phyloP scores from a whole-genome alignment of 2,888 invertebrate species.

The Diogma glabrata region DNA sequence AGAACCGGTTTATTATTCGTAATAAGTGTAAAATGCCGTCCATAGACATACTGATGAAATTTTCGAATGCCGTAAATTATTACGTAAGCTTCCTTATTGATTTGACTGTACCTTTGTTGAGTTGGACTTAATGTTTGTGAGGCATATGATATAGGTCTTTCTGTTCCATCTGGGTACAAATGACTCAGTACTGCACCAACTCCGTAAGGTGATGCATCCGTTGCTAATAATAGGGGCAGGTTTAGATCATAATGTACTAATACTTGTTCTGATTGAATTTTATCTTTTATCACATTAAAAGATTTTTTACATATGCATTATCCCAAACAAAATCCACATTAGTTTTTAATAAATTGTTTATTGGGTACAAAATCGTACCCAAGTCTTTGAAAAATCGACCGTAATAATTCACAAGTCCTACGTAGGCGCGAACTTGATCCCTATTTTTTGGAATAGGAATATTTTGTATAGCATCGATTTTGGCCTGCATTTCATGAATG shows the following conservation, averaged over 20 bases:
- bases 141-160: constrained; percentile 30
- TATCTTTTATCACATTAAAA: constrained; percentile 26
- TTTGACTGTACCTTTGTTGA: constrained; percentile 24
- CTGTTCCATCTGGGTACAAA: constrained; percentile 25
- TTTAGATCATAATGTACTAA: constrained; percentile 23
- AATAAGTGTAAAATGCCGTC: constrained; percentile 27
- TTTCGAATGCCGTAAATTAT: constrained; percentile 28
- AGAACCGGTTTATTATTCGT: constrained; percentile 28
- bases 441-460: constrained; percentile 20
- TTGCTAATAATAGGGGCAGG: constrained; percentile 22
- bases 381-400: constrained; percentile 25
- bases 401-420: constrained; percentile 27
- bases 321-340: constrained; percentile 21
- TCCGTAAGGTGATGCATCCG: constrained; percentile 23
- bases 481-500: constrained; percentile 24
- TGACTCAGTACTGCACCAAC: constrained; percentile 29
- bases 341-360: constrained; percentile 23
- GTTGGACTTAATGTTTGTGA: constrained; percentile 24
- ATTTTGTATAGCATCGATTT: constrained; percentile 25
- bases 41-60: constrained; percentile 32
- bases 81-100: constrained; percentile 26
- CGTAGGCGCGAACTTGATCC: constrained; percentile 23
- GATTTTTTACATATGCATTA: constrained; percentile 19
- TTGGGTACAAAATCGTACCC: constrained; percentile 22
- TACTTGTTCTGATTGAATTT: constrained; percentile 20